Evolutionary conservation across 2,113 vertebrate genomes (phyloP).

Genomic region (Marcusenius ussheri): DNA sequence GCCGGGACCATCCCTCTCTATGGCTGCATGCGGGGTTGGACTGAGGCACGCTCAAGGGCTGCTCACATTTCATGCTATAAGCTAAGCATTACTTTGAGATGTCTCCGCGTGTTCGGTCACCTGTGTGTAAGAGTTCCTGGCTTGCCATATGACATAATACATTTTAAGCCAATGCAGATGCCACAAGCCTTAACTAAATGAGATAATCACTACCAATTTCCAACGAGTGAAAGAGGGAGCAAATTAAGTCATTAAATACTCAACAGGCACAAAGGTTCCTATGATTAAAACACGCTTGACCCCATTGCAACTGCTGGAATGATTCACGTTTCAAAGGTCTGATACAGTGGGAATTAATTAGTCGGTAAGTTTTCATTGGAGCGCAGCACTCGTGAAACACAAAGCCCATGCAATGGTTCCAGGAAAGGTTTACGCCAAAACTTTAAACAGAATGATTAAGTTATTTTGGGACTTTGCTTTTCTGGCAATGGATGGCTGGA

Average conservation of each 20-base stretch:
- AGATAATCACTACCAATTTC: neutral
- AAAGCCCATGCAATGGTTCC: constrained; percentile 2
- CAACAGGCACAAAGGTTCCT: constrained; percentile 11
- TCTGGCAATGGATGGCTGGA: neutral
- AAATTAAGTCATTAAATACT: constrained; percentile 18
- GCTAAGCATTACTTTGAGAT: neutral
- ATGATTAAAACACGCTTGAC: constrained; percentile 13
- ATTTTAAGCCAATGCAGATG: neutral
- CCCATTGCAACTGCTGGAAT: constrained; percentile 7
- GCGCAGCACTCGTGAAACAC: neutral
- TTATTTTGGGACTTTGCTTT: neutral
- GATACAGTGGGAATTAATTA: neutral
- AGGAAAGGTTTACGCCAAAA: constrained; percentile 4
- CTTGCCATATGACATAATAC: neutral
- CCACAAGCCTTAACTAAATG: neutral
- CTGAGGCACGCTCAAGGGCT: neutral
- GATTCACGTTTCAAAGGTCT: constrained; percentile 5
- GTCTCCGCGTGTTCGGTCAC: neutral
- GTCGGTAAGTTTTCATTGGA: neutral
- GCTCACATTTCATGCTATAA: neutral
- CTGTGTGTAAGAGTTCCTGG: neutral
- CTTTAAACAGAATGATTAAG: constrained; percentile 18
- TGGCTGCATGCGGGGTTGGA: neutral
- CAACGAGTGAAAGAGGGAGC: neutral
- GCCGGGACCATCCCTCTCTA: neutral